phyloP scores from a whole-genome alignment of 2,113 vertebrate genomes.

The Clarias batrachus region DNA sequence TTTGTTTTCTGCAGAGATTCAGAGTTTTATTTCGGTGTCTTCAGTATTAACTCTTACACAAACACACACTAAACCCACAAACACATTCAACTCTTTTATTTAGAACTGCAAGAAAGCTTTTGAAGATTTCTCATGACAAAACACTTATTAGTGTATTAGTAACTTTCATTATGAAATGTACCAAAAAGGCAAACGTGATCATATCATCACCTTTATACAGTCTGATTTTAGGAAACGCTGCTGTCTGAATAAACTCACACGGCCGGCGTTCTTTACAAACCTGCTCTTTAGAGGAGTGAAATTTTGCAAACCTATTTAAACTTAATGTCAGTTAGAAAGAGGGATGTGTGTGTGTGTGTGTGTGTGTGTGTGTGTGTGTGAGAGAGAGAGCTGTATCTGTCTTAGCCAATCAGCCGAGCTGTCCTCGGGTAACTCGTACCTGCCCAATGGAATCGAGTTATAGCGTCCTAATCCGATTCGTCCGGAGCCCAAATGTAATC shows the following conservation, averaged over 20 bases:
- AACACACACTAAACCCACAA: not conserved
- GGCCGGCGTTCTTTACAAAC: not conserved
- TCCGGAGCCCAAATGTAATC: constrained; percentile 50
- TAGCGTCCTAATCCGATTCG: constrained; percentile 46
- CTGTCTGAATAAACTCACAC: not conserved
- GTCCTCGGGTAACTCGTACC: constrained; percentile 43
- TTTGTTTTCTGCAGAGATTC: not conserved
- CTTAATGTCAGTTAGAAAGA: not conserved
- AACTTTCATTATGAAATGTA: too few relatives aligned
- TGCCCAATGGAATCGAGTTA: constrained; percentile 49
- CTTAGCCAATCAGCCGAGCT: constrained; percentile 40
- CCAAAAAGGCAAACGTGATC: too few relatives aligned
- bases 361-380: constrained; percentile 1
- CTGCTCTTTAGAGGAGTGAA: not conserved
- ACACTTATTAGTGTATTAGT: too few relatives aligned
- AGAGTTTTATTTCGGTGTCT: too few relatives aligned
- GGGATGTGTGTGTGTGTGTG: not conserved
- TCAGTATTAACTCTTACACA: not conserved
- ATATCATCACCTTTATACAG: not conserved
- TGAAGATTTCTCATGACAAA: not conserved
- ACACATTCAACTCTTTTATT: not conserved
- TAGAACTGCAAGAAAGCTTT: not conserved
- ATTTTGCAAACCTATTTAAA: not conserved
- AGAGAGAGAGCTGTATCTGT: not conserved
- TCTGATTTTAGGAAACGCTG: not conserved